Conservation (phyloP, 2,888 invertebrate species). For the Thecophora atra region DNA sequence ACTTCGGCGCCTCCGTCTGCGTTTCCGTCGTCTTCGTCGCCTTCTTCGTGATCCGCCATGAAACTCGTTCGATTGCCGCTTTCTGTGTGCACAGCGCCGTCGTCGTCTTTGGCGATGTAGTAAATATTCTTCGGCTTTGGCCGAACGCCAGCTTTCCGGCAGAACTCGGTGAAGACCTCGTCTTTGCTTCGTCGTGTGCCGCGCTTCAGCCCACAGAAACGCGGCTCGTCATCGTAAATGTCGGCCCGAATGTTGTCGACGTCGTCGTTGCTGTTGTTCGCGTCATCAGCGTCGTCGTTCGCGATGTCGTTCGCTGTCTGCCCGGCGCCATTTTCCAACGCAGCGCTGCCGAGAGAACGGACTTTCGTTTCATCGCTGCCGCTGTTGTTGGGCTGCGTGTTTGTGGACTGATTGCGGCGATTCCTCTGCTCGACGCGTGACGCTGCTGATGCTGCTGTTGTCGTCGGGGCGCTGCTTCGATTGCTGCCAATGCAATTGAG, state of each 20-base stretch:
- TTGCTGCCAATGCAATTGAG: slow-evolving; percentile 41
- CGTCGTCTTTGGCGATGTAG: slow-evolving; percentile 57
- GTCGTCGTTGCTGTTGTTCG: slow-evolving; percentile 41
- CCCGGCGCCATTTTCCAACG: background rate
- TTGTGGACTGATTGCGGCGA: slow-evolving; percentile 57
- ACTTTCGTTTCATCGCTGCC: slow-evolving; percentile 22
- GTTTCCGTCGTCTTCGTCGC: slow-evolving; percentile 53
- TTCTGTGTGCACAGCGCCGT: slow-evolving; percentile 12
- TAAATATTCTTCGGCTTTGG: slow-evolving; percentile 65
- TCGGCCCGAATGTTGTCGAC: slow-evolving; percentile 42
- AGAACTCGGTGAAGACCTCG: slow-evolving; percentile 65
- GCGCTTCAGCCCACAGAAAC: slow-evolving; percentile 61
- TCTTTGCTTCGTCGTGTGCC: slow-evolving; percentile 64
- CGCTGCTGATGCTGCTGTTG: background rate
- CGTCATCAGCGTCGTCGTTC: slow-evolving; percentile 32
- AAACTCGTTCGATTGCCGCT: background rate
- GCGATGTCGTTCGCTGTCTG: slow-evolving; percentile 20
- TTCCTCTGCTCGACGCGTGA: slow-evolving; percentile 41
- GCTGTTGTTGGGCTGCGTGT: slow-evolving; percentile 46
- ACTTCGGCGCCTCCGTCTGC: too few species aligned
- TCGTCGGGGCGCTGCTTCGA: slow-evolving; percentile 12
- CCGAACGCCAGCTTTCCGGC: slow-evolving; percentile 61
- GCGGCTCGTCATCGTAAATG: slow-evolving; percentile 44
- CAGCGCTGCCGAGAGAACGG: slow-evolving; percentile 12
- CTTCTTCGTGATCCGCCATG: slow-evolving; percentile 32